These are phyloP conservation scores for Phlogophora meticulosa DNA, from an alignment of 2,888 invertebrate genomes.

Conservation along the genomic window DNA sequence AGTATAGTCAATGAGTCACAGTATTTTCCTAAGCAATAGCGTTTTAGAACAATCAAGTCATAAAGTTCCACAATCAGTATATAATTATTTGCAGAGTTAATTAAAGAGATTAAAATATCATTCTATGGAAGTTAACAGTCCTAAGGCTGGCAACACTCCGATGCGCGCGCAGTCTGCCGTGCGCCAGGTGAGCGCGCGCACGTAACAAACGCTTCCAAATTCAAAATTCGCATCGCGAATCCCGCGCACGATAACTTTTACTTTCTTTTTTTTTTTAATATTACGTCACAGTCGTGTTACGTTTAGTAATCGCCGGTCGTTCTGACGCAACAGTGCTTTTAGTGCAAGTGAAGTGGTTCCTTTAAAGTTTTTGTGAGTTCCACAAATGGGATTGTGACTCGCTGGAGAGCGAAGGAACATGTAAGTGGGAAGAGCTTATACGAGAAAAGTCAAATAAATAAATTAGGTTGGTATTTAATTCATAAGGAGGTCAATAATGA, in stretches of 20 bases:
- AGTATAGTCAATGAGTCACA: slow-evolving; percentile 11
- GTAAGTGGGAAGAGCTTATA: slow-evolving; percentile 49
- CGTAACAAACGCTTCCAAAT: slow-evolving; percentile 70
- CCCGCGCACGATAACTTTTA: slow-evolving; percentile 74
- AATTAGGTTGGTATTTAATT: background rate
- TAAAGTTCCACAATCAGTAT: slow-evolving; percentile 7
- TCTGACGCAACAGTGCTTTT: slow-evolving; percentile 64
- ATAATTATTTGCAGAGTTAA: slow-evolving; percentile 26
- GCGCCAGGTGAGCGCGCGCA: slow-evolving; percentile 82
- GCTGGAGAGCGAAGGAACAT: slow-evolving; percentile 31
- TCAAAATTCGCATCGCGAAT: slow-evolving; percentile 68
- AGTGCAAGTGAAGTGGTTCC: slow-evolving; percentile 62
- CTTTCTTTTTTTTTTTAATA: slow-evolving; percentile 73
- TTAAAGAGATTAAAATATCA: slow-evolving; percentile 38
- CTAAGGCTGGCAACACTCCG: slow-evolving; percentile 65
- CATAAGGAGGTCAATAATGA: background rate
- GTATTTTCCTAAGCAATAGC: slow-evolving; percentile 1
- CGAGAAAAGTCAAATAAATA: background rate
- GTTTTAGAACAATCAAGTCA: background rate
- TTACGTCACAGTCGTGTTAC: slow-evolving; percentile 70
- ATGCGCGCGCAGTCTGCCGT: slow-evolving; percentile 76
- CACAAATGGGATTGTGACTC: slow-evolving; percentile 63
- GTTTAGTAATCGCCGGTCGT: slow-evolving; percentile 64
- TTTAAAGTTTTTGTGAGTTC: slow-evolving; percentile 53
- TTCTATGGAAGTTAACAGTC: slow-evolving; percentile 19